Evolutionary conservation across 2,113 vertebrate genomes (phyloP).

Genomic region (Cyprinodon brontotheroides): DNA sequence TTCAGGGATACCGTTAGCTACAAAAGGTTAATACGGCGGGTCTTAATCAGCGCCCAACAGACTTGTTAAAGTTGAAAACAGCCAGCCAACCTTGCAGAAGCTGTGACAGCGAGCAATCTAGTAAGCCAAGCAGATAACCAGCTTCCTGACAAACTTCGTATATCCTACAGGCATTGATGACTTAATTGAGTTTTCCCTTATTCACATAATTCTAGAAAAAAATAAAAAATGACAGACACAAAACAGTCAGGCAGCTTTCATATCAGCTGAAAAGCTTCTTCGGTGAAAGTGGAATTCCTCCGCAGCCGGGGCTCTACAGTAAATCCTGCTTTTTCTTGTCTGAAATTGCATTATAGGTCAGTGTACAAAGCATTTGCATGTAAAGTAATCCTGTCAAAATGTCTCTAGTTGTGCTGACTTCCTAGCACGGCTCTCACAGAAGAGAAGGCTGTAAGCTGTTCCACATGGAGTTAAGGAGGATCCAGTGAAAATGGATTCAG

Average conservation of each 20-base stretch:
- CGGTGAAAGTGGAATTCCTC: constrained; percentile 17
- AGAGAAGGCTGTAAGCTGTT: constrained; percentile 28
- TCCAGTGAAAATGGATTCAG: constrained; percentile 24
- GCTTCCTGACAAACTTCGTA: constrained; percentile 30
- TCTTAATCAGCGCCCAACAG: constrained; percentile 40
- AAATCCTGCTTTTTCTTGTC: constrained; percentile 45
- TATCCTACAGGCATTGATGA: constrained; percentile 38
- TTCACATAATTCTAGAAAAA: constrained; percentile 25
- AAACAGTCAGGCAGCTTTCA: background rate
- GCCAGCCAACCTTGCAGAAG: constrained; percentile 15
- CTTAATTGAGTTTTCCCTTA: constrained; percentile 38
- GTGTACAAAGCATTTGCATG: constrained; percentile 51
- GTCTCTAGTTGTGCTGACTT: constrained; percentile 31
- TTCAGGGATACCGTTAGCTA: constrained; percentile 1
- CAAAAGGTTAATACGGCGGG: constrained; percentile 35
- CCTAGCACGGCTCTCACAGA: constrained; percentile 27
- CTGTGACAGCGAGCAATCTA: constrained; percentile 23
- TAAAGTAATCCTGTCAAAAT: constrained; percentile 53
- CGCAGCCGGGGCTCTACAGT: constrained; percentile 9
- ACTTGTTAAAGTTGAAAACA: constrained; percentile 16
- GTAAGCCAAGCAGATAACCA: constrained; percentile 30
- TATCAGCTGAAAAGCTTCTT: constrained; percentile 15
- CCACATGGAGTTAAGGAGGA: constrained; percentile 9
- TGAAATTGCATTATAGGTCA: constrained; percentile 55
- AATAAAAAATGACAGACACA: background rate